Evolutionary conservation across 2,797 vertebrate species (phyloP).

Genomic region (Enteromius thamalakanensis): DNA sequence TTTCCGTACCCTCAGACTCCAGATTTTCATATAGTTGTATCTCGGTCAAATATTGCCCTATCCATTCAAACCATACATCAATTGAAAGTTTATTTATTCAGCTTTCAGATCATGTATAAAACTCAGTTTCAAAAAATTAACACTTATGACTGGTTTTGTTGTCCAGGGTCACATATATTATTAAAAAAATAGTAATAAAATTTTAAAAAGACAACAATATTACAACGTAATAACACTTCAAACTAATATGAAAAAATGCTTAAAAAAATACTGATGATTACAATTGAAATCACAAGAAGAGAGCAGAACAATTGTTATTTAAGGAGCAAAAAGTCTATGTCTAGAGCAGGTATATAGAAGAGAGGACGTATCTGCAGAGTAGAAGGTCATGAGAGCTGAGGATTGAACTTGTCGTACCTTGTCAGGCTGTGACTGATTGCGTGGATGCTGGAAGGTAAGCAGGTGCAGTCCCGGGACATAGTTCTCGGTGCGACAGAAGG

Average conservation of each 20-base stretch:
- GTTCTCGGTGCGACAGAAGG: constrained; percentile 88
- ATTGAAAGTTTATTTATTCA: no score
- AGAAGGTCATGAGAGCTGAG: constrained; percentile 12
- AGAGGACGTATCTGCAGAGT: neutral
- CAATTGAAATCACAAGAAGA: constrained; percentile 45
- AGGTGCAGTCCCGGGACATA: constrained; percentile 93
- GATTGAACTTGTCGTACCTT: constrained; percentile 80
- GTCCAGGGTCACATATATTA: neutral
- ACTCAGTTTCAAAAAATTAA: no score
- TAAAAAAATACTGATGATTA: neutral
- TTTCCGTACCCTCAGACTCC: no score
- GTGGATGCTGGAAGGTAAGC: constrained; percentile 92
- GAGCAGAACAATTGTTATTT: neutral
- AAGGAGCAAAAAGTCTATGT: neutral
- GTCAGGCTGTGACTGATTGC: constrained; percentile 93
- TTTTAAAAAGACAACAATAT: neutral
- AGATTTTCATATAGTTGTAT: no score
- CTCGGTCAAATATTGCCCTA: no score
- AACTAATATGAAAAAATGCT: neutral
- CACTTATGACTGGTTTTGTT: no score
- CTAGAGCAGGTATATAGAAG: neutral
- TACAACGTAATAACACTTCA: neutral
- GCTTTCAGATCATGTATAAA: no score
- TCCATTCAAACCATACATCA: no score
- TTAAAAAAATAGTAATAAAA: neutral